Conservation (phyloP, 2,888 invertebrate genomes). For the Caenorhabditis sp. region DNA sequence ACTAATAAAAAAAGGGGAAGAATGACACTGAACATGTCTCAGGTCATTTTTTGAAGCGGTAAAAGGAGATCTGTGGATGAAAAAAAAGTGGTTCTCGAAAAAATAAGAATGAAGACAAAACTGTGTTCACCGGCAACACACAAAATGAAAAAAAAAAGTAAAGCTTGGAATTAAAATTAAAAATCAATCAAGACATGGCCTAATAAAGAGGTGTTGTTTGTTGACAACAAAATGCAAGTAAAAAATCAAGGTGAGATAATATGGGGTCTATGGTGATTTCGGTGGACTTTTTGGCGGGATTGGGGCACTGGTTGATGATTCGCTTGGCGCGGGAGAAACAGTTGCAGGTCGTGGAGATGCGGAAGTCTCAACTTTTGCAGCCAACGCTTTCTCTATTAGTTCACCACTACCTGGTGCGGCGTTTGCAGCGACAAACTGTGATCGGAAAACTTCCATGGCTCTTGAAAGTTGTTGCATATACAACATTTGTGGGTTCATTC, state of each 20-base stretch:
- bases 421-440: constrained; percentile 11
- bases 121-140: not conserved
- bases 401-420: not conserved
- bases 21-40: not conserved
- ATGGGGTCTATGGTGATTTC: not conserved
- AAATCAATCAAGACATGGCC: not conserved
- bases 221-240: not conserved
- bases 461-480: constrained; percentile 42
- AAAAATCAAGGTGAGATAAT: not conserved
- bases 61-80: not conserved
- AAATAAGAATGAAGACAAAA: too few relatives aligned
- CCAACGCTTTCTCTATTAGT: not conserved
- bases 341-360: constrained; percentile 12
- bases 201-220: not conserved
- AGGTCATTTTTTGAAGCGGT: not conserved
- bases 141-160: not conserved
- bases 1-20: not conserved
- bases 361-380: not conserved
- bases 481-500: constrained; percentile 38
- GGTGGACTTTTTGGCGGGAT: constrained; percentile 17
- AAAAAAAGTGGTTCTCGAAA: not conserved
- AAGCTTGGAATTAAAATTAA: too few relatives aligned
- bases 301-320: not conserved
- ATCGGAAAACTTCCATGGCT: constrained; percentile 47
- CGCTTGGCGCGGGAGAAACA: not conserved